These are phyloP conservation scores for Psittacara wagleri DNA, from an alignment of 2,113 vertebrate genomes.

Conservation along the genomic window DNA sequence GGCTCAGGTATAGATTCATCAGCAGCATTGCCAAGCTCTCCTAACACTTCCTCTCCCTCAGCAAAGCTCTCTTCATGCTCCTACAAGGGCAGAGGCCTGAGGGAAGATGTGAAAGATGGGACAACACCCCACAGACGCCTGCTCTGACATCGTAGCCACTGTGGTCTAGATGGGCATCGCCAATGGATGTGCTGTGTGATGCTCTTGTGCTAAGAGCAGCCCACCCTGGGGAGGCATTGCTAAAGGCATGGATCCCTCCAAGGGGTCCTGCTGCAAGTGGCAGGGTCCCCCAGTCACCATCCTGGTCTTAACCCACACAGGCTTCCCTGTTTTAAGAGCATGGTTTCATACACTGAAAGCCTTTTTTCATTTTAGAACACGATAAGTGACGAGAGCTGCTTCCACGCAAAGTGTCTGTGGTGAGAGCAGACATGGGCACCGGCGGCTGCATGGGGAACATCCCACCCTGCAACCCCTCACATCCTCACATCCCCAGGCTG, in stretches of 20 bases:
- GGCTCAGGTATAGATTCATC: background rate
- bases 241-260: rapidly evolving
- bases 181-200: rapidly evolving
- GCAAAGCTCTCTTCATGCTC: rapidly evolving
- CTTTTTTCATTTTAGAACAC: background rate
- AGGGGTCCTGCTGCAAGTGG: background rate
- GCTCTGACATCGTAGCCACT: background rate
- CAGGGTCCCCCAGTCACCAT: background rate
- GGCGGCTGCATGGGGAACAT: rapidly evolving
- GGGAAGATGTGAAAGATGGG: background rate
- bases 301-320: background rate
- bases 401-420: background rate
- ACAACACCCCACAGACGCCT: rapidly evolving
- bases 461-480: background rate
- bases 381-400: background rate
- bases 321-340: background rate
- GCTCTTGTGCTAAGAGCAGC: background rate
- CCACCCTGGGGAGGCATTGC: rapidly evolving
- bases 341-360: background rate
- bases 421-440: rapidly evolving
- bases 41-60: background rate
- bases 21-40: rapidly evolving
- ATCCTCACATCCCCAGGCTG: background rate
- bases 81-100: background rate
- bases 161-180: background rate